These are phyloP conservation scores for Axis porcinus DNA, from an alignment of 2,113 vertebrate species.

Conservation along the genomic window DNA sequence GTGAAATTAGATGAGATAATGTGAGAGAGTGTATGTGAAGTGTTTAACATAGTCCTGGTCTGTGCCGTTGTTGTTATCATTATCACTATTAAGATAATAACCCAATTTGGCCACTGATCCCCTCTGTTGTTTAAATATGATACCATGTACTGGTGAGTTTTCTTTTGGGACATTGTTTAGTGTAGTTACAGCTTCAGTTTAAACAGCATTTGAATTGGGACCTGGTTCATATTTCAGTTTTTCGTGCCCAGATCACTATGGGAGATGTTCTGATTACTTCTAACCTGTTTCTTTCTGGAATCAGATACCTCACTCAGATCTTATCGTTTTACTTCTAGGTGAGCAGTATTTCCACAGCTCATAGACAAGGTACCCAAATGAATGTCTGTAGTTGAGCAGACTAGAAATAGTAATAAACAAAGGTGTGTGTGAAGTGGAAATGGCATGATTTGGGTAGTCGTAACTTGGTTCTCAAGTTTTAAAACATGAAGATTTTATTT, in stretches of 20 bases:
- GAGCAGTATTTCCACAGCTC: not conserved
- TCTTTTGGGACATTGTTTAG: constrained; percentile 6
- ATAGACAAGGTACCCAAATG: not conserved
- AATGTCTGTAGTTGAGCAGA: not conserved
- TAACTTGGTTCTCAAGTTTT: not conserved
- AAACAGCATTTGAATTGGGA: not conserved
- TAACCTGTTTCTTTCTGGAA: not conserved
- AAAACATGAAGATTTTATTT: constrained; percentile 4
- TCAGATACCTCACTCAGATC: not conserved
- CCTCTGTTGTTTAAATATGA: not conserved
- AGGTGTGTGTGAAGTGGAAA: not conserved
- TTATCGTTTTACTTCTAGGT: not conserved
- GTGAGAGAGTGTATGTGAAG: not conserved
- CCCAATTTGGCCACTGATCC: not conserved
- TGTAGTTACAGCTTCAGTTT: not conserved
- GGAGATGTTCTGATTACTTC: constrained; percentile 4
- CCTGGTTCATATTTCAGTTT: not conserved
- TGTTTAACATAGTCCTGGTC: not conserved
- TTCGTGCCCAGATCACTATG: not conserved
- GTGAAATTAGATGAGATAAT: constrained; percentile 40
- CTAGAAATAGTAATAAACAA: not conserved
- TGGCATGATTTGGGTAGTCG: not conserved
- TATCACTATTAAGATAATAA: constrained; percentile 10
- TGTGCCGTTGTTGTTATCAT: not conserved
- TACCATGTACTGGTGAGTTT: not conserved